Base-by-base conservation (phyloP, 2,797 vertebrate species). In the Neopelma chrysocephalum region DNA sequence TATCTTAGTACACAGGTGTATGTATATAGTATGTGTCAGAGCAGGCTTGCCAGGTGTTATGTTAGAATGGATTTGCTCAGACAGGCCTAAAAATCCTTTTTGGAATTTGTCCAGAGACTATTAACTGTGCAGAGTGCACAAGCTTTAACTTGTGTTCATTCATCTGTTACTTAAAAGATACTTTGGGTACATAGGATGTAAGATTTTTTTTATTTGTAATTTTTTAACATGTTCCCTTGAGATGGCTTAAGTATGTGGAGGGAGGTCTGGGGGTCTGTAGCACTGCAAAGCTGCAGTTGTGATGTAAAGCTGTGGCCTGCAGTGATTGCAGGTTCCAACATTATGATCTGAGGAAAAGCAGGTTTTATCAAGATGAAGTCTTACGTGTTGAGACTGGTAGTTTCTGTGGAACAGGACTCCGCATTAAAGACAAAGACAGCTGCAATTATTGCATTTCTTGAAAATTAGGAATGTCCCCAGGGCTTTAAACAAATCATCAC, bases 301-400 rank as follows among this genome's bases (percentile, higher is more conserved):
- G 40, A 23, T 9, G 43, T 47, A 48, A 71, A 75, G 51, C 62
- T 54, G 62, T 79, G 84, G n/a, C 70, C 50, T 73, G 57, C 75
- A 56, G 71, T 14, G 43, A 53, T 26, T 51, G 23, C 65, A 82
- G 53, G 31, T 80, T 77, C 42, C 38, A 68, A 4, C 42, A 50
- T 53, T 61, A 11, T 0, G 0, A 68, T 66, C 36, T 32, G 32
- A 92, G 64, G 60, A 79, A 84, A 53, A 82, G 43, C 12, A 14
- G 42, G 34, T 84, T 94, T 86, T 89, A 79, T 93, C 90, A 77
- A 92, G 92, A 82, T 89, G 64, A 82, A 68, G 36, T 40, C 73
- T 93, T 26, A 5, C 86, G 4, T 51, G 94, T 38, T 76, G 45
- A 34, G 50, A 72, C 92, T 81, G 64, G 88, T 86, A 82, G 58